A percentile compares a stretch with the other conserved stretches of the same genome.
Evolutionary conservation across 2,888 invertebrate species (phyloP).

Genomic region (Troides helena): DNA sequence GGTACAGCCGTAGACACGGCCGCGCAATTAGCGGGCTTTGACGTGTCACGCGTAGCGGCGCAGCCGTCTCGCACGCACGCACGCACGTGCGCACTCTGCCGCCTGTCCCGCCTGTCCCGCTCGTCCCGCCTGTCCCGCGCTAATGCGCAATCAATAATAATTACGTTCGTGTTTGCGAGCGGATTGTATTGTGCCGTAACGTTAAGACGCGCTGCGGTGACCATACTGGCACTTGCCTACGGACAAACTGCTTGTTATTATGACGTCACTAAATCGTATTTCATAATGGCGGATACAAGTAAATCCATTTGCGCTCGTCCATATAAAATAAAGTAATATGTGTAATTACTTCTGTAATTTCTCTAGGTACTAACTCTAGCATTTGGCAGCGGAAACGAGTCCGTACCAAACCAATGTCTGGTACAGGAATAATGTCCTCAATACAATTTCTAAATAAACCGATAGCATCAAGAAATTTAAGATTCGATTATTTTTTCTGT

Average conservation of each 20-base stretch:
- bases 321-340: no score
- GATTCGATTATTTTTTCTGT: no score
- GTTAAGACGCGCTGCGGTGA: slow-evolving; percentile 37
- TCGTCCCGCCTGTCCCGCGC: slow-evolving; percentile 39
- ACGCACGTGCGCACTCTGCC: slow-evolving; percentile 30
- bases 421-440: no score
- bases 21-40: slow-evolving; percentile 61
- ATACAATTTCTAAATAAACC: no score
- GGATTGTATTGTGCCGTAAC: slow-evolving; percentile 58
- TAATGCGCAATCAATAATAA: slow-evolving; percentile 79
- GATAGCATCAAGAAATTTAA: no score
- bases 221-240: slow-evolving; percentile 14
- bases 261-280: no score
- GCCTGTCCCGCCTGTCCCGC: slow-evolving; percentile 40
- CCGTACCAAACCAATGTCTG: no score
- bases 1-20: slow-evolving; percentile 36
- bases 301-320: no score
- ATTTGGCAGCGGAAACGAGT: no score
- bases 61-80: slow-evolving; percentile 38
- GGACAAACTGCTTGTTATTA: background rate
- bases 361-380: no score
- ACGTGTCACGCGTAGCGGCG: slow-evolving; percentile 52
- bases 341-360: no score
- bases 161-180: slow-evolving; percentile 72
- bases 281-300: no score